Conservation (phyloP, 2,797 vertebrate genomes). For the Microtus agrestis region DNA sequence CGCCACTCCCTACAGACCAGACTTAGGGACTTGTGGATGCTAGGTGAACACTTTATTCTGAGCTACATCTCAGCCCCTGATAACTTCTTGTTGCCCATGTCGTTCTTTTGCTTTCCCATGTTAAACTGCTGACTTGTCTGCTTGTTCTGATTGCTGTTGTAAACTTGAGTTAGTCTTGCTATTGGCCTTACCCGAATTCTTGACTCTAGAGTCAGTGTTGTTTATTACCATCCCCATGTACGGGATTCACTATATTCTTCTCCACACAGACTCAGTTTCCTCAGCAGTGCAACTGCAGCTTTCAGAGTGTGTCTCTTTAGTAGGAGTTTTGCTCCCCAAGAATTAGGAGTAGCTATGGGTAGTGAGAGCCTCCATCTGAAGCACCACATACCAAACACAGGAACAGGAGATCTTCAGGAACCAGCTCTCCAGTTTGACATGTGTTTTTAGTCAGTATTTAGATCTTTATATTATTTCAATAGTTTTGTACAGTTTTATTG, state of each 20-base stretch:
- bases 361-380: background rate
- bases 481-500: conserved; percentile 19
- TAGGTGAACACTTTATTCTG: background rate
- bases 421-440: background rate
- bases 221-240: background rate
- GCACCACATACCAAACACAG: background rate
- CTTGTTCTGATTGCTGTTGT: background rate
- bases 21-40: background rate
- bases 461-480: conserved; percentile 34
- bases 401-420: conserved; percentile 13
- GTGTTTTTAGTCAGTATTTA: conserved; percentile 12
- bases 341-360: background rate
- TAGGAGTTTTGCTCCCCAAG: background rate
- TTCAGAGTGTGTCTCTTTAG: background rate
- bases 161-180: background rate
- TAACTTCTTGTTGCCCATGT: background rate
- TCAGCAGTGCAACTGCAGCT: background rate
- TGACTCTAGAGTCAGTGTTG: background rate
- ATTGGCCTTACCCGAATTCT: background rate
- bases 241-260: background rate
- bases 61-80: background rate
- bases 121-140: conserved; percentile 27
- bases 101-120: background rate
- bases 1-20: background rate
- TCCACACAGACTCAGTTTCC: background rate